Base-by-base conservation (phyloP, 2,888 invertebrate species). In the Opisthograptis luteolata region DNA sequence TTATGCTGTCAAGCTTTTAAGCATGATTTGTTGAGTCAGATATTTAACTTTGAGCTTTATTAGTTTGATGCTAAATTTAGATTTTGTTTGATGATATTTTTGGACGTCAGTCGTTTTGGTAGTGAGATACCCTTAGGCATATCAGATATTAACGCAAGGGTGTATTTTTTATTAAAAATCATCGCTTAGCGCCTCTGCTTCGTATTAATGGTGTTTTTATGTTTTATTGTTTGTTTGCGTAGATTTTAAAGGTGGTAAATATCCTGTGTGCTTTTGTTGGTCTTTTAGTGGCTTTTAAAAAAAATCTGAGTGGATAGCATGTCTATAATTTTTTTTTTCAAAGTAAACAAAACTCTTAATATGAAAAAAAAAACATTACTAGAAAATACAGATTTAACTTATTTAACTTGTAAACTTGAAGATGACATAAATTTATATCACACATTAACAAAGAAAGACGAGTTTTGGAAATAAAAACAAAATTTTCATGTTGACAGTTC, bases 121-220 rank as follows among this genome's bases (percentile, higher is more conserved):
- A 3, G 15, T 44, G 27, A 63, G 62, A 73, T 73, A 76, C 73
- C 73, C 74, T 64, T 70, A 76, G 70, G 70, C 71, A 77, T 78
- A 79, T 76, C 75, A 70, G 73, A 82, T 83, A 79, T 84, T 80
- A 84, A 79, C 73, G 70, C 68, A 64, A 73, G 82, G 84, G 81
- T 79, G 73, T 76, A 68, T 73, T 79, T 81, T 81, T 85, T 84
- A 84, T 83, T 85, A 86, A 86, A 86, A 87, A 81, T 82, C 79
- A 84, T 84, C 84, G 81, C 81, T 84, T 81, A 82, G 64, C 72
- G 65, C 65, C 65, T 69, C 58, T 45, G 55, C 24, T 44, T 36
- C 43, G 55, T 52, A 56, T 67, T 76, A 76, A 78, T 69, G 68
- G 64, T 65, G 62, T 73, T 68, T 72, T 68, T 58, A 62, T 68